These are phyloP conservation scores for Echiichthys vipera DNA, from an alignment of 2,797 vertebrate genomes.

Conservation along the genomic window DNA sequence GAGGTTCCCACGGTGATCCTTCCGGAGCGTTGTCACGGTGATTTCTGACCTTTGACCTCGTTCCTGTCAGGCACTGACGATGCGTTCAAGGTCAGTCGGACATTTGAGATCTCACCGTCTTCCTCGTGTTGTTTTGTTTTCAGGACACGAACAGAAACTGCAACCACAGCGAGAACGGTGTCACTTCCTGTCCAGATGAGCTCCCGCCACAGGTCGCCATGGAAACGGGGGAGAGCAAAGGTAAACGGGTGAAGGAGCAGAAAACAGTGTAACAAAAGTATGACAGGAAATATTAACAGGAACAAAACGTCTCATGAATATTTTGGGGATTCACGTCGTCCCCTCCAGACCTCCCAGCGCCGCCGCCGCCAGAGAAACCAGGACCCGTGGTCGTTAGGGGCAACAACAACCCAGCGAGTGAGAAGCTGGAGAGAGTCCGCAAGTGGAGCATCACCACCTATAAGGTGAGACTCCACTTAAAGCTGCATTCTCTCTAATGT, in stretches of 20 bases:
- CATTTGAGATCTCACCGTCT: background rate
- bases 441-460: conserved; percentile 94
- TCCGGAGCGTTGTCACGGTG: background rate
- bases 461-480: conserved; percentile 92
- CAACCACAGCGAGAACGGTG: background rate
- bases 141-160: conserved; percentile 54
- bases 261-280: too few species aligned
- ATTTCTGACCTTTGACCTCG: conserved; percentile 21
- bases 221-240: conserved; percentile 23
- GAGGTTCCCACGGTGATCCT: conserved; percentile 48
- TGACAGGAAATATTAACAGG: too few species aligned
- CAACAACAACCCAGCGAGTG: conserved; percentile 87
- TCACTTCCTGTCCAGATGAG: conserved; percentile 24
- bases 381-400: conserved; percentile 87
- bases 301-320: too few species aligned
- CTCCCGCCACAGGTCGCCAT: background rate
- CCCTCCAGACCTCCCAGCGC: conserved; percentile 25
- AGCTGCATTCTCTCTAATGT: too few species aligned
- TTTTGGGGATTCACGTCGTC: too few species aligned
- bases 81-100: conserved; percentile 11
- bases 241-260: background rate
- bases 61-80: background rate
- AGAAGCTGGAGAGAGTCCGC: conserved; percentile 90
- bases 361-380: conserved; percentile 14
- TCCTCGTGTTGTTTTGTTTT: background rate